Percentiles rank a stretch among this genome's conserved stretches.
These are phyloP conservation scores for Muricea muricata DNA, from an alignment of 92 coral and sea anemone genomes.

Conservation along the genomic window DNA sequence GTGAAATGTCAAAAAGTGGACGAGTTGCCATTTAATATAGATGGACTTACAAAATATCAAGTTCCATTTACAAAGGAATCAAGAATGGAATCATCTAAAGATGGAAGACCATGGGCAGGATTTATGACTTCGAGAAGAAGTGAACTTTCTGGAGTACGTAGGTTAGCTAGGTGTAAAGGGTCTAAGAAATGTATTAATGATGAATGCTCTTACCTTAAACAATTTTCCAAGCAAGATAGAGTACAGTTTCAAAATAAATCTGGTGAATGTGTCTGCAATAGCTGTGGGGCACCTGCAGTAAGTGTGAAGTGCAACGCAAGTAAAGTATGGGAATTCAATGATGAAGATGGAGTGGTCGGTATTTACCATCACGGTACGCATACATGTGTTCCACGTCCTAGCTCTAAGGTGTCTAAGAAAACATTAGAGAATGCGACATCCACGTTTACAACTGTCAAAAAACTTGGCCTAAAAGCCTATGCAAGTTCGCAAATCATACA, in stretches of 20 bases:
- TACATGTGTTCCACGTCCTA: constrained; percentile 63
- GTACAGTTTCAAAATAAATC: constrained; percentile 50
- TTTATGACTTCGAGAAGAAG: constrained; percentile 73
- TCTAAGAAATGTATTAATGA: constrained; percentile 66
- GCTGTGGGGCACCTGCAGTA: constrained; percentile 71
- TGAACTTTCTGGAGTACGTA: constrained; percentile 61
- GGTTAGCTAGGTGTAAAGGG: constrained; percentile 71
- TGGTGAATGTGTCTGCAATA: constrained; percentile 64
- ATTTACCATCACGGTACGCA: constrained; percentile 71
- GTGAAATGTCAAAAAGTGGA: constrained; percentile 52
- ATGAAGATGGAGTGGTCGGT: constrained; percentile 24
- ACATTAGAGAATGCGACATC: constrained; percentile 66
- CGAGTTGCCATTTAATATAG: constrained; percentile 64
- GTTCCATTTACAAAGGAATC: constrained; percentile 58
- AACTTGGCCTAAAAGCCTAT: constrained; percentile 69
- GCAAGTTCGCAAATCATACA: constrained; percentile 69
- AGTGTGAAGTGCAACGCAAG: constrained; percentile 56
- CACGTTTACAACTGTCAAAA: constrained; percentile 52
- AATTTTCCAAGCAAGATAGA: constrained; percentile 48
- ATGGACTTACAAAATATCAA: constrained; percentile 58
- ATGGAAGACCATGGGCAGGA: constrained; percentile 75
- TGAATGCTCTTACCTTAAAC: constrained; percentile 55
- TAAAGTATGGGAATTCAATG: constrained; percentile 67
- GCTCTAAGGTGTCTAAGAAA: constrained; percentile 21
- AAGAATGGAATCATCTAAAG: constrained; percentile 61